phyloP scores from a whole-genome alignment of 2,113 vertebrate genomes.

The Sylvia atricapilla region DNA sequence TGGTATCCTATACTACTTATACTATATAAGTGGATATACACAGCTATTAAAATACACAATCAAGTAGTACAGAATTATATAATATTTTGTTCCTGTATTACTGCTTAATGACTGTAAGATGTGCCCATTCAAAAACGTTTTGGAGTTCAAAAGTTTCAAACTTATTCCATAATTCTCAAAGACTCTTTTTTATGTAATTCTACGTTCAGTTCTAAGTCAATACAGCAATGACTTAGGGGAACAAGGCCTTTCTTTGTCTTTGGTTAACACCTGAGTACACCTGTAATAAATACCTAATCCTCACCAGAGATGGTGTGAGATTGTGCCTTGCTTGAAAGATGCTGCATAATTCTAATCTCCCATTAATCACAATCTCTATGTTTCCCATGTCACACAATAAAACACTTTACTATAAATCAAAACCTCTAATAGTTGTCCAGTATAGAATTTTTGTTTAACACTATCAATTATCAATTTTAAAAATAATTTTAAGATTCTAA shows the following conservation, averaged over 20 bases:
- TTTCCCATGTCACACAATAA: not conserved
- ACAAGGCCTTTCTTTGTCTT: conserved; percentile 43
- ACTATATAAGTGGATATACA: not conserved
- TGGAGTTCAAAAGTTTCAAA: not conserved
- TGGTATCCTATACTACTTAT: not conserved
- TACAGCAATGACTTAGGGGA: not conserved
- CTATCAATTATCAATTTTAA: not conserved
- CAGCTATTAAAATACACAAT: not conserved
- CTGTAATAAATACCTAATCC: not conserved
- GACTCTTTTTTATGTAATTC: not conserved
- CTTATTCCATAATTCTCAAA: not conserved
- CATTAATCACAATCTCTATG: not conserved
- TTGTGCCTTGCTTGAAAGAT: not conserved
- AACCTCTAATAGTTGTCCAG: not conserved
- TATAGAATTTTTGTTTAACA: not conserved
- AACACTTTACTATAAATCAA: not conserved
- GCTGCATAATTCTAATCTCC: not conserved
- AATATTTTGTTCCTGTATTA: not conserved
- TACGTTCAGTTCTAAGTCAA: not conserved
- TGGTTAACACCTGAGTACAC: not conserved
- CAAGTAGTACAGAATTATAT: not conserved
- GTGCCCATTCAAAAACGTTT: not conserved
- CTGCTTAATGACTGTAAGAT: not conserved
- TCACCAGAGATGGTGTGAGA: conserved; percentile 19
- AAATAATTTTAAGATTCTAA: not conserved